These are phyloP conservation scores for Aquatica leii DNA, from an alignment of 2,888 invertebrate species.

Conservation along the genomic window DNA sequence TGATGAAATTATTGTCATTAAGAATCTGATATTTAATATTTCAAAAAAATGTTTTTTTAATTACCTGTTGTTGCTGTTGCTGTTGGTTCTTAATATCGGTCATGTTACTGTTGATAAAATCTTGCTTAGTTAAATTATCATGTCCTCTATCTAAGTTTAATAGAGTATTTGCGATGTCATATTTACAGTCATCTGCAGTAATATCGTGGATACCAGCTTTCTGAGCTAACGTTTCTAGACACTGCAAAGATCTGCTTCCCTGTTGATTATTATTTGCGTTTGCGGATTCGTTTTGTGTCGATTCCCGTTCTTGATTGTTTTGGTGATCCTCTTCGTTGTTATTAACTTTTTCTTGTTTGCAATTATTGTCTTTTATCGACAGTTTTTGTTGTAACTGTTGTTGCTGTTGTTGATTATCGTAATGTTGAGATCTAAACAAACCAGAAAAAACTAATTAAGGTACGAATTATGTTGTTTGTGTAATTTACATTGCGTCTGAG, in stretches of 20 bases:
- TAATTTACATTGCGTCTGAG: background rate
- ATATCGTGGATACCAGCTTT: conserved; percentile 71
- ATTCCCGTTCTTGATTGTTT: conserved; percentile 54
- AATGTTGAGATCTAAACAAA: conserved; percentile 69
- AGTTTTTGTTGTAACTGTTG: conserved; percentile 52
- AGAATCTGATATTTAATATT: background rate
- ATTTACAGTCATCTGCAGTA: conserved; percentile 75
- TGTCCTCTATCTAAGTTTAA: conserved; percentile 69
- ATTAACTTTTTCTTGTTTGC: conserved; percentile 52
- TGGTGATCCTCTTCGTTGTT: conserved; percentile 52
- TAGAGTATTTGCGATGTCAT: conserved; percentile 73
- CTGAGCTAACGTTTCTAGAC: conserved; percentile 75
- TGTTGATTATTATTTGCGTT: conserved; percentile 41
- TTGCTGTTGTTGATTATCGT: conserved; percentile 60
- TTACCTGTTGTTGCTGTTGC: conserved; percentile 47
- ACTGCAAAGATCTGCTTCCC: conserved; percentile 68
- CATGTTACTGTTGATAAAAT: conserved; percentile 49
- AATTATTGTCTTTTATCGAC: conserved; percentile 58
- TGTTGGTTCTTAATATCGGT: conserved; percentile 56
- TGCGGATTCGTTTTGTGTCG: conserved; percentile 52
- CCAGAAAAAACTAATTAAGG: conserved; percentile 58
- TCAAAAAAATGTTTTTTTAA: background rate
- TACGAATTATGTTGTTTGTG: too few relatives aligned
- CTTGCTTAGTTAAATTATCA: conserved; percentile 50
- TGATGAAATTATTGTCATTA: conserved; percentile 31